Evolutionary conservation across 2,888 invertebrate genomes (phyloP).

Genomic region (Plagiodera versicolora): DNA sequence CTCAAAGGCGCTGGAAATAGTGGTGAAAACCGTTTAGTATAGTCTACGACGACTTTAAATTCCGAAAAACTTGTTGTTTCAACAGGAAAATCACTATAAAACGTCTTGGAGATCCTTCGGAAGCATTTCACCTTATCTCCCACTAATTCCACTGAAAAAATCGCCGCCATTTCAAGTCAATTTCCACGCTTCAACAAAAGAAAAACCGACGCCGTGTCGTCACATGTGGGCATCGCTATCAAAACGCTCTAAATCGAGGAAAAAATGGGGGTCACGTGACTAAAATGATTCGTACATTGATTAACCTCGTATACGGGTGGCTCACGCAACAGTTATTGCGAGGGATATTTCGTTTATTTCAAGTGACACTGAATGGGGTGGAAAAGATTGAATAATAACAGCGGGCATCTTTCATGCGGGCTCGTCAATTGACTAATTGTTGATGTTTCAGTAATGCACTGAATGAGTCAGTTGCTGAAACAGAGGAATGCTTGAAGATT

Average conservation of each 20-base stretch:
- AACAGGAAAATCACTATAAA: no score
- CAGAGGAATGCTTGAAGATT: no score
- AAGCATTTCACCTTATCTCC: no score
- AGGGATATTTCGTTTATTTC: not conserved
- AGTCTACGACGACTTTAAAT: no score
- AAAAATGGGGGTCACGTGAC: not conserved
- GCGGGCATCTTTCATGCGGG: not conserved
- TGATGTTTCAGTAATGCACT: no score
- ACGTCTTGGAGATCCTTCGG: no score
- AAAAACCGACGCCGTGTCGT: no score
- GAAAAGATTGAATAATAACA: not conserved
- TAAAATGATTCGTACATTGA: not conserved
- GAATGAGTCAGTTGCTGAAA: no score
- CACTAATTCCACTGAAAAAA: not conserved
- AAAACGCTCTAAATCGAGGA: not conserved
- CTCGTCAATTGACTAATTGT: not conserved
- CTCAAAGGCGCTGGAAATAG: no score
- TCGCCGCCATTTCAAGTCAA: not conserved
- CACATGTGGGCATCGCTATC: constrained; percentile 1
- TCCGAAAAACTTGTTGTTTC: no score
- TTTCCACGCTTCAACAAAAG: not conserved
- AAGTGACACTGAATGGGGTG: not conserved
- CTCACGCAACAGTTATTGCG: not conserved
- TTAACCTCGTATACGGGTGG: not conserved
- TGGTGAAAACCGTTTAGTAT: no score